A percentile compares a stretch with the other conserved stretches of the same genome.
Evolutionary conservation across 1,140 invertebrate species (phyloP).

Genomic region (Alviniconcha marisindica): DNA sequence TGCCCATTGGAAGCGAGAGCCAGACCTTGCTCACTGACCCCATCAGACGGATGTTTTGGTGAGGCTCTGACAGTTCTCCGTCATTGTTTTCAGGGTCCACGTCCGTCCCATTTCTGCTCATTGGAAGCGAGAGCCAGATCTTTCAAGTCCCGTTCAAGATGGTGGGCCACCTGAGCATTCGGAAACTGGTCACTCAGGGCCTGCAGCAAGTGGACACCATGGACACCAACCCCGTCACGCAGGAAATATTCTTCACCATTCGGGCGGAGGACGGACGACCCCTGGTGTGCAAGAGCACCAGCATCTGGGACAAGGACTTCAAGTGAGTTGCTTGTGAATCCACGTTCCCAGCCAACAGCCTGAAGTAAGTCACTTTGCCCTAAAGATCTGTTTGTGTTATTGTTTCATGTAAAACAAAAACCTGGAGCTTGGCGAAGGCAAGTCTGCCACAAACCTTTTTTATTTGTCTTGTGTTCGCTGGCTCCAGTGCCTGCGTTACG

Average conservation of each 20-base stretch:
- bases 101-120: neutral
- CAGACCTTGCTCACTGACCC: too few species aligned
- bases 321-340: too few species aligned
- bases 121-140: neutral
- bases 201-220: neutral
- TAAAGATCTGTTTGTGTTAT: neutral
- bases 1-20: too few species aligned
- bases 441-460: too few species aligned
- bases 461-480: too few species aligned
- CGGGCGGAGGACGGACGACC: neutral
- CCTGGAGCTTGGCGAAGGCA: too few species aligned
- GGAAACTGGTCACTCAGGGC: neutral
- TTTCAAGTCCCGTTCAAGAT: neutral
- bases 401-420: too few species aligned
- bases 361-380: too few species aligned
- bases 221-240: constrained; percentile 4
- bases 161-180: neutral
- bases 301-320: neutral
- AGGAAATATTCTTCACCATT: neutral
- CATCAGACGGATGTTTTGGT: too few species aligned
- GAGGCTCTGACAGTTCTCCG: too few species aligned
- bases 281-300: neutral
- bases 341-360: neutral
- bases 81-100: too few species aligned
- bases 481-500: too few species aligned